These are phyloP conservation scores for Daphoenositta chrysoptera DNA, from an alignment of 2,113 vertebrate genomes.

Conservation along the genomic window DNA sequence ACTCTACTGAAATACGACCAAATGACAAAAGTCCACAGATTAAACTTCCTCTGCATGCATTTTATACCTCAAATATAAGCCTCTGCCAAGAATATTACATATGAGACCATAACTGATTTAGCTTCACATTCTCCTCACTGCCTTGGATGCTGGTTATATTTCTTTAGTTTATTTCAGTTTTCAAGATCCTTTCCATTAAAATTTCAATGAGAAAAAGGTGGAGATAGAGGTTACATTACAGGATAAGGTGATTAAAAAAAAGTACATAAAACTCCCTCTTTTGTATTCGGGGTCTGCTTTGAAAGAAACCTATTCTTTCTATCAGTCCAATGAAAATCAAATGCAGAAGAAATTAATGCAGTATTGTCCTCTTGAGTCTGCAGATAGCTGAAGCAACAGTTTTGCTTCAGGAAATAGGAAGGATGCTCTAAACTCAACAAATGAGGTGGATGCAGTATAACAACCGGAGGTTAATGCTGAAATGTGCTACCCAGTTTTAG, in stretches of 20 bases:
- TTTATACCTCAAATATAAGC: not conserved
- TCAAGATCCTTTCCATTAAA: not conserved
- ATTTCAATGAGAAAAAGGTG: not conserved
- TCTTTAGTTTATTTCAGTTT: not conserved
- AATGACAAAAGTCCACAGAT: not conserved
- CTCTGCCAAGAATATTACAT: not conserved
- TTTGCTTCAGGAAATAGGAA: not conserved
- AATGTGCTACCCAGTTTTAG: not conserved
- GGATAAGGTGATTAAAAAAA: not conserved
- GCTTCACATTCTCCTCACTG: not conserved
- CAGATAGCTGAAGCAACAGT: not conserved
- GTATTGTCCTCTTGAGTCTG: not conserved
- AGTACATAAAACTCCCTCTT: not conserved
- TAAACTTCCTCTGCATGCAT: not conserved
- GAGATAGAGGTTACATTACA: not conserved
- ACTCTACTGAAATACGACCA: not conserved
- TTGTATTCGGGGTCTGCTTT: not conserved
- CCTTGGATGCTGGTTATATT: not conserved
- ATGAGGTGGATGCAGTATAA: not conserved
- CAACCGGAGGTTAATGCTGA: not conserved
- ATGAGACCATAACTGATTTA: not conserved
- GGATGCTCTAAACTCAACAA: not conserved
- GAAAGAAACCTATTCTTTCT: not conserved
- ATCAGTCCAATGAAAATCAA: not conserved
- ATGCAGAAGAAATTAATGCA: not conserved